phyloP scores from a whole-genome alignment of 1,140 invertebrate genomes.

The Sitophilus oryzae region DNA sequence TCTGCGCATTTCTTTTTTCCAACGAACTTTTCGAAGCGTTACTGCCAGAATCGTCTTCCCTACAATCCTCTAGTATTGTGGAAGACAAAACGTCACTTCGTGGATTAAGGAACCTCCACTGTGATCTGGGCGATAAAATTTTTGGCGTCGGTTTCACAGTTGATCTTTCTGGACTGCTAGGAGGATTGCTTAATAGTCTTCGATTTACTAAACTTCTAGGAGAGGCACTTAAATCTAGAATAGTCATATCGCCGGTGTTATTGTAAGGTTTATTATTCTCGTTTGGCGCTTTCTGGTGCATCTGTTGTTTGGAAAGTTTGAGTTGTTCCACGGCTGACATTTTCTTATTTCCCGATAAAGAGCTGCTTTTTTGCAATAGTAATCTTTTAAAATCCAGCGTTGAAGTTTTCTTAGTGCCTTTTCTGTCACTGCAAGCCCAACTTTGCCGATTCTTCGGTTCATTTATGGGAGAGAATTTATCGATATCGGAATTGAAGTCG shows the following conservation, averaged over 20 bases:
- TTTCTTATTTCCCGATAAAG: constrained; percentile 51
- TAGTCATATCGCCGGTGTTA: constrained; percentile 48
- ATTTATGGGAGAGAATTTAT: constrained; percentile 35
- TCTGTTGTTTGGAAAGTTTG: constrained; percentile 61
- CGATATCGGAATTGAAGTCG: constrained; percentile 36
- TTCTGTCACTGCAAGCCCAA: constrained; percentile 48
- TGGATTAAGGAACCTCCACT: constrained; percentile 65
- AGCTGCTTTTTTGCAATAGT: constrained; percentile 59
- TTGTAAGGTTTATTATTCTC: constrained; percentile 17
- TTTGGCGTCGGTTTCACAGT: constrained; percentile 54
- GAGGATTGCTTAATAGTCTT: constrained; percentile 50
- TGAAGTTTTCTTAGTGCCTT: constrained; percentile 53
- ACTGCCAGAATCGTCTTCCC: constrained; percentile 60
- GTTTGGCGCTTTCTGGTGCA: constrained; percentile 3
- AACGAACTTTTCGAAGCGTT: constrained; percentile 15
- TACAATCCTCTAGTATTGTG: constrained; percentile 76
- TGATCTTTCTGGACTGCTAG: constrained; percentile 47
- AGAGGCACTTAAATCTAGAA: constrained; percentile 59
- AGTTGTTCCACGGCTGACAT: constrained; percentile 78
- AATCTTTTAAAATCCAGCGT: constrained; percentile 77
- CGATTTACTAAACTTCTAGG: constrained; percentile 59
- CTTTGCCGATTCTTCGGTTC: constrained; percentile 37
- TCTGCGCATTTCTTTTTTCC: constrained; percentile 13
- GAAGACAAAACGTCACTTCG: constrained; percentile 75
- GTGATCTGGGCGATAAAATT: constrained; percentile 63